Evolutionary conservation across 2,113 vertebrate genomes (phyloP).

Genomic region (Orthonyx spaldingii): DNA sequence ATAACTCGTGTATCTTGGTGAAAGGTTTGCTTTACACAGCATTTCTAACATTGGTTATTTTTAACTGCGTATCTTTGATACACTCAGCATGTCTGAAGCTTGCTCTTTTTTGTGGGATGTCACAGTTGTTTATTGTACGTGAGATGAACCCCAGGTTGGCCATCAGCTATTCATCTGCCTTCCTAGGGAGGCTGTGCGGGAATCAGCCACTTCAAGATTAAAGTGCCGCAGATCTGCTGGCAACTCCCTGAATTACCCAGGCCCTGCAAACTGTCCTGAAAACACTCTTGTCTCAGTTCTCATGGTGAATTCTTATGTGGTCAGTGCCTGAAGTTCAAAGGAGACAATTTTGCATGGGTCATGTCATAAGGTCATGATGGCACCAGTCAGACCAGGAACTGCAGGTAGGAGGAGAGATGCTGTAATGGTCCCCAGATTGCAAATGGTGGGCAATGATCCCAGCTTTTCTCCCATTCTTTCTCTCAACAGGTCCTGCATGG

Average conservation of each 20-base stretch:
- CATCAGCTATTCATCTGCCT: not conserved
- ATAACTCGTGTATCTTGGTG: not conserved
- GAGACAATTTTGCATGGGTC: not conserved
- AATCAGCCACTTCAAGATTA: not conserved
- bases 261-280: not conserved
- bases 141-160: not conserved
- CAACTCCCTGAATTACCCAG: not conserved
- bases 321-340: not conserved
- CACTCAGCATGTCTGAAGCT: not conserved
- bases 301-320: fast-evolving
- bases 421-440: not conserved
- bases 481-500: not conserved
- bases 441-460: not conserved
- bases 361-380: not conserved
- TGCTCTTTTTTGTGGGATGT: not conserved
- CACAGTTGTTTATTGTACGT: not conserved
- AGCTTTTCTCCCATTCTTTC: not conserved
- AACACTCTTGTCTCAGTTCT: not conserved
- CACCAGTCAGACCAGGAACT: not conserved
- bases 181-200: not conserved
- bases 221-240: not conserved
- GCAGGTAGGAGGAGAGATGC: not conserved
- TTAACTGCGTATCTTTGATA: not conserved
- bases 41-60: not conserved
- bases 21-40: not conserved